Conservation (phyloP, 2,113 vertebrate genomes). For the Notothenia rossii region DNA sequence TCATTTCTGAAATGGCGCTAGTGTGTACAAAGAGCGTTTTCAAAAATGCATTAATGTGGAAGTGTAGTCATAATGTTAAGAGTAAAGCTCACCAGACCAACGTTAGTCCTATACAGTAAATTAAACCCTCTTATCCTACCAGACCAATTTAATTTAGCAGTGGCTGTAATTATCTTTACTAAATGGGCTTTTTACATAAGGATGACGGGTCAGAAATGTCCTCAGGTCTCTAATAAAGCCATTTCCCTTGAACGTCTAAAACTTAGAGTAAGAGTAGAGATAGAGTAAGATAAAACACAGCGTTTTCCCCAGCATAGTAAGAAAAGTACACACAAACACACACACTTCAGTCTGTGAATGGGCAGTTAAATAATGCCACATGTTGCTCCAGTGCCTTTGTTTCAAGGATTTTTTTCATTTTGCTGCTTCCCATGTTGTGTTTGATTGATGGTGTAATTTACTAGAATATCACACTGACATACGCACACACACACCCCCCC, state of each 20-base stretch:
- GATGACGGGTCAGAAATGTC: constrained; percentile 15
- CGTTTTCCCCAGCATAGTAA: not conserved
- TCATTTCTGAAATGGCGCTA: no score
- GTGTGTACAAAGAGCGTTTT: no score
- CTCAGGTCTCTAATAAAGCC: constrained; percentile 14
- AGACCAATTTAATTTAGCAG: not conserved
- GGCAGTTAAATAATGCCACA: constrained; percentile 84
- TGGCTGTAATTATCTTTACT: constrained; percentile 8
- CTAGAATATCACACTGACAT: constrained; percentile 74
- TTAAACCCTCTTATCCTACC: not conserved
- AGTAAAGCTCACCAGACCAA: not conserved
- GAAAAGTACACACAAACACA: constrained; percentile 8
- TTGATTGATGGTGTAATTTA: constrained; percentile 88
- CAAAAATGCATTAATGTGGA: no score
- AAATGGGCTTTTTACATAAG: constrained; percentile 11
- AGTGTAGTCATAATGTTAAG: no score
- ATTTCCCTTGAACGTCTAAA: constrained; percentile 7
- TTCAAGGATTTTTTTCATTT: constrained; percentile 66
- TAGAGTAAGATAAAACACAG: constrained; percentile 5
- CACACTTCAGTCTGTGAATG: constrained; percentile 67
- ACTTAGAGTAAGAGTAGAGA: constrained; percentile 4
- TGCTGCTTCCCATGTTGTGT: constrained; percentile 67
- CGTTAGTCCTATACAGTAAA: not conserved
- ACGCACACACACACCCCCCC: constrained; percentile 15
- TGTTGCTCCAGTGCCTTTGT: constrained; percentile 75